Percentiles rank a stretch among this genome's conserved stretches.
Conservation (phyloP, 2,888 invertebrate species). For the Pyrochroa serraticornis region DNA sequence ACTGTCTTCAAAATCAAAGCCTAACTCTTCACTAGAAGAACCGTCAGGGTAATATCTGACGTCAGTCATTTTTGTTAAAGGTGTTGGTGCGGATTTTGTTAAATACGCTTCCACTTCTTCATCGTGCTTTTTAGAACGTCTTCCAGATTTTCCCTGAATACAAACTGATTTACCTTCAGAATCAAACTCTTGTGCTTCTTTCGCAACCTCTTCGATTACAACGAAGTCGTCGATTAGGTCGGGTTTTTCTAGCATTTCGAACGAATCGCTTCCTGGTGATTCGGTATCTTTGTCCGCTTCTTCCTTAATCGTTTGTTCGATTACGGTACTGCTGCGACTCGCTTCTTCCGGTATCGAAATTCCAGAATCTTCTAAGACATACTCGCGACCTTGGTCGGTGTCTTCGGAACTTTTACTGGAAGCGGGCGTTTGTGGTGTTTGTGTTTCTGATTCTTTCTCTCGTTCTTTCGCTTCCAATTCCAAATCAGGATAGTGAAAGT, state of each 20-base stretch:
- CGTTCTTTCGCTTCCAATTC: slow-evolving; percentile 57
- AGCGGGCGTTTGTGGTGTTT: slow-evolving; percentile 65
- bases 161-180: slow-evolving; percentile 81
- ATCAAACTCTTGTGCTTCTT: slow-evolving; percentile 83
- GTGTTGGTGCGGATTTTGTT: slow-evolving; percentile 71
- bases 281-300: slow-evolving; percentile 61
- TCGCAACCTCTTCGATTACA: slow-evolving; percentile 86
- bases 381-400: slow-evolving; percentile 69
- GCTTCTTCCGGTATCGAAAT: slow-evolving; percentile 64
- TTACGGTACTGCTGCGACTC: slow-evolving; percentile 60
- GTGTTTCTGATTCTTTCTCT: slow-evolving; percentile 45
- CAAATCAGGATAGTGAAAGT: slow-evolving; percentile 60
- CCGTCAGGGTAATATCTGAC: slow-evolving; percentile 59
- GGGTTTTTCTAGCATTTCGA: slow-evolving; percentile 86
- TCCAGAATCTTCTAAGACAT: slow-evolving; percentile 66
- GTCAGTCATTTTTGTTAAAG: slow-evolving; percentile 60
- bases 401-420: slow-evolving; percentile 71
- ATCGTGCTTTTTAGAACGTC: slow-evolving; percentile 68
- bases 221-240: slow-evolving; percentile 88
- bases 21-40: slow-evolving; percentile 66
- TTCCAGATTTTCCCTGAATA: slow-evolving; percentile 60
- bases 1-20: slow-evolving; percentile 74
- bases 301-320: slow-evolving; percentile 66
- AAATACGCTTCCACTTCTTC: slow-evolving; percentile 76
- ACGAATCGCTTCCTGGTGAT: slow-evolving; percentile 83